Conservation (phyloP, 2,888 invertebrate genomes). For the Cyclophora albipunctata region DNA sequence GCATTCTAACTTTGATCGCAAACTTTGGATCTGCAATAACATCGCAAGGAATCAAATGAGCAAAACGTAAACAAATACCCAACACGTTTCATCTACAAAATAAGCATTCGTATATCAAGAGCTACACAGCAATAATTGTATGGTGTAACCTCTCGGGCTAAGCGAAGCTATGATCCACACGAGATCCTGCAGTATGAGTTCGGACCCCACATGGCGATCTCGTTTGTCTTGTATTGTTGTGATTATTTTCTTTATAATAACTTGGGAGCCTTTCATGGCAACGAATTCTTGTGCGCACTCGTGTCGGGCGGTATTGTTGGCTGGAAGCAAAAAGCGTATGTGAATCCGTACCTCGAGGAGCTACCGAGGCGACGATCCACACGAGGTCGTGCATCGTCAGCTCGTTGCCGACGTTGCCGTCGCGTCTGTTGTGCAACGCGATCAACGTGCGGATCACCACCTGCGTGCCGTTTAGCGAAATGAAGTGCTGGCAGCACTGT, state of each 20-base stretch:
- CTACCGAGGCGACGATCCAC: slow-evolving; percentile 76
- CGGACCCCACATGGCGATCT: slow-evolving; percentile 53
- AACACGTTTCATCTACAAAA: too few relatives aligned
- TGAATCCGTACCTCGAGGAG: slow-evolving; percentile 63
- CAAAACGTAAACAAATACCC: too few relatives aligned
- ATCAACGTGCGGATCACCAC: slow-evolving; percentile 72
- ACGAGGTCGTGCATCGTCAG: slow-evolving; percentile 75
- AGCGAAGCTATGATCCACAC: slow-evolving; percentile 75
- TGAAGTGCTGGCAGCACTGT: slow-evolving; percentile 71
- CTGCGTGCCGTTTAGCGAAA: slow-evolving; percentile 72
- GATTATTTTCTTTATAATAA: slow-evolving; percentile 64
- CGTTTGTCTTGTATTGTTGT: slow-evolving; percentile 63
- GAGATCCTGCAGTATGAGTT: slow-evolving; percentile 70
- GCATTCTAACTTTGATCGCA: slow-evolving; percentile 77
- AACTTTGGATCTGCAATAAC: slow-evolving; percentile 76
- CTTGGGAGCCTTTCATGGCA: slow-evolving; percentile 66
- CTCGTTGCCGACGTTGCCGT: slow-evolving; percentile 66
- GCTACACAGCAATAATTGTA: too few relatives aligned
- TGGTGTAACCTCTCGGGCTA: slow-evolving; percentile 56
- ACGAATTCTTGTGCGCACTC: slow-evolving; percentile 68
- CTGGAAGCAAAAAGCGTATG: slow-evolving; percentile 43
- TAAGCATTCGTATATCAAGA: too few relatives aligned
- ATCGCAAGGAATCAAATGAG: background rate
- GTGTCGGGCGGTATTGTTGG: slow-evolving; percentile 57
- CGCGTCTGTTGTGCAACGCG: slow-evolving; percentile 68